Percentiles rank a stretch among this genome's conserved stretches.
Conservation (phyloP, 2,888 invertebrate species). For the Phania funesta region DNA sequence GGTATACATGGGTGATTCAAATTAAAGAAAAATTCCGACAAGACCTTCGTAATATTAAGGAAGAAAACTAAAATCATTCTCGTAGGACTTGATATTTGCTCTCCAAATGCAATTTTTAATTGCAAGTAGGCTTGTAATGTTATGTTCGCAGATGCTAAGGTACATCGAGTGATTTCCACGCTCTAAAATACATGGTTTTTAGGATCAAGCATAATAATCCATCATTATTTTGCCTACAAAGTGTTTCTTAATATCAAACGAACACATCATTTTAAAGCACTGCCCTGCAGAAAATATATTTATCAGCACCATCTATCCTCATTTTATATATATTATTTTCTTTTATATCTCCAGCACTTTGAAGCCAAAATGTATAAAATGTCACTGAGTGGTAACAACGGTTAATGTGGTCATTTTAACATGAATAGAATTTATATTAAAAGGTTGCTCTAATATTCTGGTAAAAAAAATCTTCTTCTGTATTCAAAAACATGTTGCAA, state of each 20-base stretch:
- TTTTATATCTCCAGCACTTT: slow-evolving; percentile 17
- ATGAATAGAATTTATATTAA: slow-evolving; percentile 10
- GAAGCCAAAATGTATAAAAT: slow-evolving; percentile 31
- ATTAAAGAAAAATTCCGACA: too few relatives aligned
- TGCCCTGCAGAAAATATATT: background rate
- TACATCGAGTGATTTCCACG: too few relatives aligned
- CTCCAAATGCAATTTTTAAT: too few relatives aligned
- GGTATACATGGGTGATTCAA: too few relatives aligned
- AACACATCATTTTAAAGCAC: background rate
- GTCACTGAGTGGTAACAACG: slow-evolving; percentile 52
- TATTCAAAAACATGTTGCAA: background rate
- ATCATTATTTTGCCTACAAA: too few relatives aligned
- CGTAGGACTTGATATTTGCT: too few relatives aligned
- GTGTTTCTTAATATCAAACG: background rate
- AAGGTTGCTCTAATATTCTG: background rate
- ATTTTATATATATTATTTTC: background rate
- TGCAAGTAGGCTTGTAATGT: too few relatives aligned
- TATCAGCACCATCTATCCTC: background rate
- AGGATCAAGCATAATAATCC: too few relatives aligned
- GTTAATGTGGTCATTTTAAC: slow-evolving; percentile 50
- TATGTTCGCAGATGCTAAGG: too few relatives aligned
- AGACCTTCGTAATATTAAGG: too few relatives aligned
- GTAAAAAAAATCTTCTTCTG: background rate
- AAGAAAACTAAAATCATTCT: too few relatives aligned
- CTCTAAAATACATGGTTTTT: too few relatives aligned